Percentiles rank a stretch among this genome's conserved stretches.
Conservation (phyloP, 2,888 invertebrate species). For the Pharmacophagus antenor region DNA sequence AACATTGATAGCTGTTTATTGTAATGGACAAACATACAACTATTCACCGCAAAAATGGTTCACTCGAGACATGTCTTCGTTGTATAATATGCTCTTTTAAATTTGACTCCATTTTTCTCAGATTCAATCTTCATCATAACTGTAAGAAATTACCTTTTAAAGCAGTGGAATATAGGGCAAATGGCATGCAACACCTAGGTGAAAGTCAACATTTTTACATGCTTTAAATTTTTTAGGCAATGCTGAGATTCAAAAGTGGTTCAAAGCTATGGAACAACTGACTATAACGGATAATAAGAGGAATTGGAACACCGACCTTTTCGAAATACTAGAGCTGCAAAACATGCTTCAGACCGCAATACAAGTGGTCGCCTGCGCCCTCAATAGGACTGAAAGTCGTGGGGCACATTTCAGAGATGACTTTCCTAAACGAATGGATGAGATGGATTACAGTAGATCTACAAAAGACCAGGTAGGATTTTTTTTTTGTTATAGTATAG, state of each 20-base stretch:
- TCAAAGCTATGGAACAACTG: constrained; percentile 86
- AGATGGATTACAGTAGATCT: constrained; percentile 95
- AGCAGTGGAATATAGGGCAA: too few species aligned
- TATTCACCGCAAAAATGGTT: too few species aligned
- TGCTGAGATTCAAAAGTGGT: constrained; percentile 85
- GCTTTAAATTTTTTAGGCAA: constrained; percentile 41
- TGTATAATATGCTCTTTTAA: too few species aligned
- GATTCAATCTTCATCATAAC: too few species aligned
- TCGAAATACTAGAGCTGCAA: constrained; percentile 97
- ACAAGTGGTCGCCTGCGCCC: constrained; percentile 91
- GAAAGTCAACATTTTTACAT: not conserved
- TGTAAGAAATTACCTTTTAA: too few species aligned
- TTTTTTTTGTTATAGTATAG: too few species aligned
- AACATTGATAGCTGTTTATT: too few species aligned
- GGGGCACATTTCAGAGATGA: constrained; percentile 99
- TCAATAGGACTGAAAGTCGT: constrained; percentile 95
- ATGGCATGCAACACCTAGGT: not conserved
- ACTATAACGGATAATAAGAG: constrained; percentile 86
- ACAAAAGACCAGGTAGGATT: constrained; percentile 86
- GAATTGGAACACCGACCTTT: constrained; percentile 97
- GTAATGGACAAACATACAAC: too few species aligned
- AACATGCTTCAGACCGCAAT: constrained; percentile 95
- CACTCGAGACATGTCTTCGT: too few species aligned
- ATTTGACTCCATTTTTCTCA: too few species aligned
- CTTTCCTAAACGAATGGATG: constrained; percentile 92